Conservation (phyloP, 2,113 vertebrate species). For the Amphilophus citrinellus region DNA sequence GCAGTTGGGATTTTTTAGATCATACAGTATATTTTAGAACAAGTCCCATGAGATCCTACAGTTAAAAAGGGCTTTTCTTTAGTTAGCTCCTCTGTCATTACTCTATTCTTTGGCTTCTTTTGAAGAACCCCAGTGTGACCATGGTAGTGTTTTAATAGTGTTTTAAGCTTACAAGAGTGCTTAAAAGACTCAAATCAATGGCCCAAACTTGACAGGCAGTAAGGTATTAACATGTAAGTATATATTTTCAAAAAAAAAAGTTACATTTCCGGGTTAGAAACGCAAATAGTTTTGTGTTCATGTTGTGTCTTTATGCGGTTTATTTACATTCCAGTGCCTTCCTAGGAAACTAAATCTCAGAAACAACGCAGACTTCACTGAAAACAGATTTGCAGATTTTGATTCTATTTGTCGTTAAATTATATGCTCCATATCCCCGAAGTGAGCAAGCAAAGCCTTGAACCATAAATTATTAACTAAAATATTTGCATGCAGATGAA, state of each 20-base stretch:
- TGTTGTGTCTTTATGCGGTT: conserved; percentile 23
- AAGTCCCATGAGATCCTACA: conserved; percentile 43
- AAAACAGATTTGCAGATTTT: background rate
- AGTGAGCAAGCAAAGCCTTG: background rate
- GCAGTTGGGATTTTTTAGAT: conserved; percentile 46
- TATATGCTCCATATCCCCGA: background rate
- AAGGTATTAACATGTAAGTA: background rate
- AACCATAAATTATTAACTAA: background rate
- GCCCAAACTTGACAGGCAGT: background rate
- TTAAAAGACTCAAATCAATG: conserved; percentile 26
- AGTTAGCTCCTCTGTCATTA: conserved; percentile 56
- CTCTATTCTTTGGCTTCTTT: conserved; percentile 29
- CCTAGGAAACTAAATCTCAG: conserved; percentile 8
- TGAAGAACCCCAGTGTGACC: conserved; percentile 16
- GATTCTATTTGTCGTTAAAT: conserved; percentile 1
- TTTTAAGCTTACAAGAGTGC: conserved; percentile 5
- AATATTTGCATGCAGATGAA: background rate
- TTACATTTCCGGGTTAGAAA: background rate
- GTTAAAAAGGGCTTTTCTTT: conserved; percentile 36
- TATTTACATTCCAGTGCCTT: conserved; percentile 23
- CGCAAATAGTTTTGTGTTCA: background rate
- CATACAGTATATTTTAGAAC: conserved; percentile 64
- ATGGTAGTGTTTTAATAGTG: background rate
- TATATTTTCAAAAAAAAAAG: background rate
- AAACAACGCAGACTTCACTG: background rate